A percentile compares a stretch with the other conserved stretches of the same genome.
Conservation (phyloP, 2,888 invertebrate genomes). For the Coleophora flavipennella region DNA sequence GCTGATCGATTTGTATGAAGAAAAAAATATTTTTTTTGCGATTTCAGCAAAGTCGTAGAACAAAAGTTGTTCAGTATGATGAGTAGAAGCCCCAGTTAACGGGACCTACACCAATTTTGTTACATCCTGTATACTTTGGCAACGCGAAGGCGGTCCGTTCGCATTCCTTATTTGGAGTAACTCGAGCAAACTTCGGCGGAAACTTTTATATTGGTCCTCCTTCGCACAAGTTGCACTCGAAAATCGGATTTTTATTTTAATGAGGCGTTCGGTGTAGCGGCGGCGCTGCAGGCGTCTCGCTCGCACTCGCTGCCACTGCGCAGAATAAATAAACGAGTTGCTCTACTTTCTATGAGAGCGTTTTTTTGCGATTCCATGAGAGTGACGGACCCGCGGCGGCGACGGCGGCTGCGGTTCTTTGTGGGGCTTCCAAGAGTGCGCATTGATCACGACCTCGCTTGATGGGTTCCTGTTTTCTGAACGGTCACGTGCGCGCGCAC, state of each 20-base stretch:
- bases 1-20: too few species aligned
- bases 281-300: conserved; percentile 35
- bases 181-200: conserved; percentile 68
- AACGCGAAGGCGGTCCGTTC: conserved; percentile 56
- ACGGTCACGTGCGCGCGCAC: too few species aligned
- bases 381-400: conserved; percentile 16
- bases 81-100: too few species aligned
- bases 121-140: too few species aligned
- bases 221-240: conserved; percentile 62
- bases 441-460: too few species aligned
- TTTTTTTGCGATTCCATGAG: conserved; percentile 60
- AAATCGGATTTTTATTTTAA: conserved; percentile 70
- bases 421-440: conserved; percentile 12
- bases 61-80: too few species aligned
- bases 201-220: conserved; percentile 53
- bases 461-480: too few species aligned
- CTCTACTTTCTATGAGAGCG: conserved; percentile 72
- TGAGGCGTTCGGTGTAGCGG: conserved; percentile 55
- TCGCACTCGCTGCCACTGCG: conserved; percentile 50
- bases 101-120: too few species aligned
- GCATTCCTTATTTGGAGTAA: conserved; percentile 66
- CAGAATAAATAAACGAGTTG: conserved; percentile 71
- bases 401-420: conserved; percentile 19
- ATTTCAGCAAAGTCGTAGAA: too few species aligned
- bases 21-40: too few species aligned